These are phyloP conservation scores for Cyprinodon tularosa DNA, from an alignment of 2,113 vertebrate species.

Conservation along the genomic window DNA sequence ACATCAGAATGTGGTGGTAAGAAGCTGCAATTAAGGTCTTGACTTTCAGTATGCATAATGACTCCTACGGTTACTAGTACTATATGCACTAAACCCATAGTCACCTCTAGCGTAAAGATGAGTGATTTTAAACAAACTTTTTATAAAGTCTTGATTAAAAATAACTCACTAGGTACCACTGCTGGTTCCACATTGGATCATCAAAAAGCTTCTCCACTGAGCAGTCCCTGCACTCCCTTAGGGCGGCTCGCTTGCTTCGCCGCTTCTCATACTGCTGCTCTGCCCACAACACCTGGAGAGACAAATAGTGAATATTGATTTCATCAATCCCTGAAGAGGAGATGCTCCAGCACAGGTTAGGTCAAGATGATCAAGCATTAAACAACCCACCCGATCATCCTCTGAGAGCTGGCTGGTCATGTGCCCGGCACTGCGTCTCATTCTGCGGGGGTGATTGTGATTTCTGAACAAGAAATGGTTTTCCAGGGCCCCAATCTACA, in stretches of 20 bases:
- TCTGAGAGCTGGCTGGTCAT: slow-evolving; percentile 92
- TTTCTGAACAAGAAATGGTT: slow-evolving; percentile 95
- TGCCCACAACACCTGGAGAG: slow-evolving; percentile 89
- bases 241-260: slow-evolving; percentile 83
- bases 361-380: not conserved
- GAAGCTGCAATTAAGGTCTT: too few species aligned
- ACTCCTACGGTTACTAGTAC: too few species aligned
- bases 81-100: not conserved
- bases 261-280: slow-evolving; percentile 96
- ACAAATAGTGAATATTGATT: not conserved
- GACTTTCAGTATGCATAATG: too few species aligned
- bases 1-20: too few species aligned
- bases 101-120: not conserved
- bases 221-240: slow-evolving; percentile 78
- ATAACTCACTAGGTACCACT: slow-evolving; percentile 96
- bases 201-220: slow-evolving; percentile 89
- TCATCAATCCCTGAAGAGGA: not conserved
- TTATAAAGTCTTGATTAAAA: not conserved
- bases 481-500: slow-evolving; percentile 92
- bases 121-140: not conserved
- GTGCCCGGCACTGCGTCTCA: slow-evolving; percentile 87
- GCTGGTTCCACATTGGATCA: slow-evolving; percentile 98
- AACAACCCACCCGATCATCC: slow-evolving; percentile 86
- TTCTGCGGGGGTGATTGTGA: slow-evolving; percentile 86
- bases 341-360: not conserved